Evolutionary conservation across 2,113 vertebrate species (phyloP).

Genomic region (Psophia crepitans): DNA sequence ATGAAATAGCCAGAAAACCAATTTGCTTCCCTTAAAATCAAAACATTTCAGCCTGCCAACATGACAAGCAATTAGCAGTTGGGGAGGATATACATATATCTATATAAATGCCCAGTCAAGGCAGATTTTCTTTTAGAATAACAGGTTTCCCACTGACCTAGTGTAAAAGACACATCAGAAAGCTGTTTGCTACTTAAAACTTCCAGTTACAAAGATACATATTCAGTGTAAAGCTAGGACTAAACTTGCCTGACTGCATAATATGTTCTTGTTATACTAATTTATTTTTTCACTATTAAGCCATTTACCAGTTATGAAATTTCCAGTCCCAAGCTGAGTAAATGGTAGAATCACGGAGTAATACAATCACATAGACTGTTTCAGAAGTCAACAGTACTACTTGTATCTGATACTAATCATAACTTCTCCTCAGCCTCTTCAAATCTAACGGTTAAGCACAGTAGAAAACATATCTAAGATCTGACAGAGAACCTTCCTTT

Average conservation of each 20-base stretch:
- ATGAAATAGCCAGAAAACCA: neutral
- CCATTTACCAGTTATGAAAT: neutral
- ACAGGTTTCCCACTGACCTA: neutral
- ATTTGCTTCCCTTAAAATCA: neutral
- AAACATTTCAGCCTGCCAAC: neutral
- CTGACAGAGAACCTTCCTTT: neutral
- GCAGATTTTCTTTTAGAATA: neutral
- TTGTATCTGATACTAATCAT: neutral
- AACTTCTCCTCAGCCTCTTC: neutral
- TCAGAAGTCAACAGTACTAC: neutral
- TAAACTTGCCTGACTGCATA: neutral
- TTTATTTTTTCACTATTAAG: constrained; percentile 7
- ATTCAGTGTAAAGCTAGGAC: neutral
- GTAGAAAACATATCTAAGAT: neutral
- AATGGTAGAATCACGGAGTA: neutral
- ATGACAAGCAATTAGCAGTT: neutral
- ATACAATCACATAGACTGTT: neutral
- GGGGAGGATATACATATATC: neutral
- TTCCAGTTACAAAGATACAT: neutral
- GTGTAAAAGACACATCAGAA: neutral
- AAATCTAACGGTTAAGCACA: neutral
- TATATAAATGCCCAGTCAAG: neutral
- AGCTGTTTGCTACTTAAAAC: neutral
- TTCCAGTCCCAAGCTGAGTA: neutral
- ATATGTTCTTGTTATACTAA: neutral